Conservation (phyloP, 2,888 invertebrate genomes). For the Leuctra nigra region DNA sequence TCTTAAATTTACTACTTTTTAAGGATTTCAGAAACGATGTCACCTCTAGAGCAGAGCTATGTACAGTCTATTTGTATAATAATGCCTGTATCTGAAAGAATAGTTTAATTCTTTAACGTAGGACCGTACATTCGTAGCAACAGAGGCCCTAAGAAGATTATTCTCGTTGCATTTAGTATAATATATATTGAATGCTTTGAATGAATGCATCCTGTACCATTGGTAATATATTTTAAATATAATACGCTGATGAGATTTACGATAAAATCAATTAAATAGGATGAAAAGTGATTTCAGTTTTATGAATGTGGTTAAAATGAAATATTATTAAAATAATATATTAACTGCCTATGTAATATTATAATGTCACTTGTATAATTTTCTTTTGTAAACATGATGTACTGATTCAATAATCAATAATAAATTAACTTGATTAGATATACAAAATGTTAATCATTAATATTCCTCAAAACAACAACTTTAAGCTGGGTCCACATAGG, state of each 20-base stretch:
- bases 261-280: constrained; percentile 21
- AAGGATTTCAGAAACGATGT: constrained; percentile 5
- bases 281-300: constrained; percentile 25
- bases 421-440: constrained; percentile 29
- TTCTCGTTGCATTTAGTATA: constrained; percentile 2
- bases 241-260: constrained; percentile 26
- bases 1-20: constrained; percentile 24
- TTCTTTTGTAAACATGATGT: constrained; percentile 30
- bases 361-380: constrained; percentile 29
- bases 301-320: constrained; percentile 25
- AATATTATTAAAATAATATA: constrained; percentile 23
- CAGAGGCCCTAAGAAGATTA: no score
- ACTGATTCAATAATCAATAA: constrained; percentile 30
- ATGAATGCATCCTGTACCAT: constrained; percentile 27
- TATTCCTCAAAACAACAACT: no score
- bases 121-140: constrained; percentile 1
- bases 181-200: constrained; percentile 23
- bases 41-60: background rate
- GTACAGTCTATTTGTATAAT: constrained; percentile 2
- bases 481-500: no score
- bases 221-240: constrained; percentile 23
- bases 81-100: constrained; percentile 1
- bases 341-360: constrained; percentile 28
- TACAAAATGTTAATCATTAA: no score
- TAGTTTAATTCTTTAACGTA: constrained; percentile 11